A percentile compares a stretch with the other conserved stretches of the same genome.
Evolutionary conservation across 1,140 invertebrate species (phyloP).

Genomic region (Drosophila tani): DNA sequence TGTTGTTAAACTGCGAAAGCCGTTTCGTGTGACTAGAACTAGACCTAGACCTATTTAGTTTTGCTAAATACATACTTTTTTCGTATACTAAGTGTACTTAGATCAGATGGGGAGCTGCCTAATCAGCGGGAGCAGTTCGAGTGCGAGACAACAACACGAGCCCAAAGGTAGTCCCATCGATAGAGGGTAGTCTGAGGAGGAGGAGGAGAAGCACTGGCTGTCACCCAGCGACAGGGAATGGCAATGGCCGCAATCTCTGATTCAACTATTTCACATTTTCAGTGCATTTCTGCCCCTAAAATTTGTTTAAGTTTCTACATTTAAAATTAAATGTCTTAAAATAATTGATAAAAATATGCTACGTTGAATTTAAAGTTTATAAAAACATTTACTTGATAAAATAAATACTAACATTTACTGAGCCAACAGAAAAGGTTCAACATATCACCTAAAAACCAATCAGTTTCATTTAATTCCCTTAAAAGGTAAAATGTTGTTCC

Average conservation of each 20-base stretch:
- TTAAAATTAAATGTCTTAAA: background rate
- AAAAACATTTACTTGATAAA: background rate
- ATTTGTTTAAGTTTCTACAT: background rate
- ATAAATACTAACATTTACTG: background rate
- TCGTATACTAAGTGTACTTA: slow-evolving; percentile 22
- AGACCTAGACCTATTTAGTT: slow-evolving; percentile 53
- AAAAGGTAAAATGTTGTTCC: background rate
- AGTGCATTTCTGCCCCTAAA: slow-evolving; percentile 16
- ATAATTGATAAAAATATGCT: background rate
- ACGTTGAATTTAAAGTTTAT: background rate
- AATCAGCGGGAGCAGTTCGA: slow-evolving; percentile 35
- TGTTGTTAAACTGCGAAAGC: slow-evolving; percentile 29
- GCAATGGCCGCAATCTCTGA: slow-evolving; percentile 15
- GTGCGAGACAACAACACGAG: slow-evolving; percentile 12
- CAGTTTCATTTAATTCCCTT: background rate
- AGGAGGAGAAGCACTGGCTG: background rate
- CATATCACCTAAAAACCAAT: background rate
- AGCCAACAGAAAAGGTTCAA: background rate
- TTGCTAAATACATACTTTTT: slow-evolving; percentile 42
- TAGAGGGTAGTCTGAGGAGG: background rate
- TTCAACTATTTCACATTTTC: background rate
- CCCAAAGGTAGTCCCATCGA: slow-evolving; percentile 18
- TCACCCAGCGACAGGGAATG: slow-evolving; percentile 12
- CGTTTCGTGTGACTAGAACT: slow-evolving; percentile 41
- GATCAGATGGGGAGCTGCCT: slow-evolving; percentile 32